Evolutionary conservation across 1,140 invertebrate genomes (phyloP).

Genomic region (Pseudoatta argentina): DNA sequence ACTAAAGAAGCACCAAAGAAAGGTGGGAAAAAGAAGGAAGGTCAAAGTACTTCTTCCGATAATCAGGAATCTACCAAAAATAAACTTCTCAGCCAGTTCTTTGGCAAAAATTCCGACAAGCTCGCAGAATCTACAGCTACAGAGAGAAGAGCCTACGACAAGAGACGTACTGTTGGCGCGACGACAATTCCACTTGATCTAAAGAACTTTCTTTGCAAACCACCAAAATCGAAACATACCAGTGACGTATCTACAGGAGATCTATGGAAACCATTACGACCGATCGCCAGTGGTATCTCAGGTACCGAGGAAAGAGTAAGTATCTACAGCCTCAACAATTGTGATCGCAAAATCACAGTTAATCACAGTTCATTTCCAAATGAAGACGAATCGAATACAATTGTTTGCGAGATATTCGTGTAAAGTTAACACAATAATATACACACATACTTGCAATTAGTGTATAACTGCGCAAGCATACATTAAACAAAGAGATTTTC

Average conservation of each 20-base stretch:
- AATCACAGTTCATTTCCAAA: not conserved
- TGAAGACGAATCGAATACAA: not conserved
- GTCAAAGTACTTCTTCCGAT: conserved; percentile 48
- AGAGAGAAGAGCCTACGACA: conserved; percentile 87
- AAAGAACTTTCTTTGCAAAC: conserved; percentile 89
- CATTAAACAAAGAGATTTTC: not conserved
- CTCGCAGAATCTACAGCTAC: conserved; percentile 67
- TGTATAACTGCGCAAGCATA: not conserved
- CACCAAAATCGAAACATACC: conserved; percentile 86
- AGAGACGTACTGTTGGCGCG: conserved; percentile 89
- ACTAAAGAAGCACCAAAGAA: conserved; percentile 80
- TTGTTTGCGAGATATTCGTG: not conserved
- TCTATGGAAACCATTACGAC: conserved; percentile 91
- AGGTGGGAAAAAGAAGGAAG: conserved; percentile 80
- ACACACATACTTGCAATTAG: not conserved
- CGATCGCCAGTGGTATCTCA: conserved; percentile 89
- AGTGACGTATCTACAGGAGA: conserved; percentile 90
- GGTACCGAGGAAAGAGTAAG: conserved; percentile 88
- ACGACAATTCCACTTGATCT: conserved; percentile 91
- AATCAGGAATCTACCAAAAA: conserved; percentile 77
- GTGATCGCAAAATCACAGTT: not conserved
- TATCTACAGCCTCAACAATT: conserved; percentile 52
- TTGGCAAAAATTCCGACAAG: conserved; percentile 81
- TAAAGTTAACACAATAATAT: not conserved
- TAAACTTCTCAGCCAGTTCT: conserved; percentile 82